Evolutionary conservation across 1,140 invertebrate species (phyloP), one percentile per base, ranked within the genome.

Genomic region (Ceratoteleas bidentatus): DNA sequence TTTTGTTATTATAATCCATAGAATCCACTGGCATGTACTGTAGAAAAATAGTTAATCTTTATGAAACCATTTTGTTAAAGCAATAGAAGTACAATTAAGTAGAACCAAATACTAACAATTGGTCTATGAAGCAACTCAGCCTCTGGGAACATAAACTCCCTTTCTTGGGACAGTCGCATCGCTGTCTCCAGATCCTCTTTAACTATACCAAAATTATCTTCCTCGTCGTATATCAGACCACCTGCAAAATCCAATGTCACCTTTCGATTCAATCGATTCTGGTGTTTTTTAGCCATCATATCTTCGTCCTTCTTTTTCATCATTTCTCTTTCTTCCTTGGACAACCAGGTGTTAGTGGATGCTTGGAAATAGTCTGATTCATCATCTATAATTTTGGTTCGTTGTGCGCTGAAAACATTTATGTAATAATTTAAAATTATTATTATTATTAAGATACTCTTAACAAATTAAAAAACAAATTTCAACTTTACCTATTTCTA

Each of bases 361-460:
- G 72, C 11, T 77, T 94, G 94, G 91, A 97, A 99, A 90, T 99
- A 99, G 90, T 99, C 98, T 77, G 95, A 94, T 87, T 99, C 96
- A 90, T 99, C 98, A 89, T 99, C 98, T 73, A 98, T 98, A 2
- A 99, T 97, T 86, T 94, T 94, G 0, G 98, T 99, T 76, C 97
- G 93, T 68, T 94, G 93, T 81, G 96, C 95, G 91, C 97, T 86
- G 61, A 69, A 52, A 36, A 24, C 14, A 50, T 50, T 50, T 50
- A 14, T 45, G 7, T 50, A 4, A 16, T 50, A n/a, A n/a, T n/a
- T n/a, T n/a, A n/a, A n/a, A n/a, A n/a, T n/a, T n/a, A n/a, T n/a
- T n/a, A n/a, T n/a, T n/a, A 43, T 43, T 43, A 2, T n/a, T 43
- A 10, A 10, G 45, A 49, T 13, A 6, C 13, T 52, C 11, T 24